These are phyloP conservation scores for Agrotis puta DNA, from an alignment of 2,888 invertebrate genomes.

Conservation along the genomic window DNA sequence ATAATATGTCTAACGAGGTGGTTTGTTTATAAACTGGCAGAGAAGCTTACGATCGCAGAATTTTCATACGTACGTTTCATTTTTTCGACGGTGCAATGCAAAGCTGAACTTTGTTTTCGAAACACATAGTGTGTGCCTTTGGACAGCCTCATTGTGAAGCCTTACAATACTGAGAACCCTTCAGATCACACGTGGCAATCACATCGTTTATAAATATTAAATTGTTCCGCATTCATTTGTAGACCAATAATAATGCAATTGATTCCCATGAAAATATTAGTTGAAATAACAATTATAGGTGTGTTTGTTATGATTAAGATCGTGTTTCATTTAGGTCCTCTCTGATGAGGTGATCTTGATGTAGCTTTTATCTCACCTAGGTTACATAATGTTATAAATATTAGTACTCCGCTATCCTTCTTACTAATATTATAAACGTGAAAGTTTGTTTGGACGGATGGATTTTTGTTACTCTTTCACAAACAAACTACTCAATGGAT, in stretches of 20 bases:
- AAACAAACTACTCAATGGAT: too few species aligned
- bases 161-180: slow-evolving; percentile 38
- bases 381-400: slow-evolving; percentile 14
- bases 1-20: too few species aligned
- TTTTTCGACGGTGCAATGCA: too few species aligned
- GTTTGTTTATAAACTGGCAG: too few species aligned
- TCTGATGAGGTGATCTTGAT: too few species aligned
- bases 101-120: slow-evolving; percentile 13
- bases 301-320: slow-evolving; percentile 1
- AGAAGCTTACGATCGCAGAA: too few species aligned
- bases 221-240: slow-evolving; percentile 22
- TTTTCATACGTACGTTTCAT: too few species aligned
- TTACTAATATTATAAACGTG: too few species aligned
- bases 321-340: not conserved
- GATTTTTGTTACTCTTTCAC: too few species aligned
- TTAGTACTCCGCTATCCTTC: not conserved
- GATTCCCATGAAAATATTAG: slow-evolving; percentile 24
- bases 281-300: slow-evolving; percentile 7
- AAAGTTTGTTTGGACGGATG: too few species aligned
- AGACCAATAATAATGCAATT: slow-evolving; percentile 13
- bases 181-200: slow-evolving; percentile 41
- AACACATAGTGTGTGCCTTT: not conserved
- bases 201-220: slow-evolving; percentile 42
- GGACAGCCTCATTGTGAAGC: not conserved
- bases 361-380: too few species aligned